phyloP scores from a whole-genome alignment of 2,797 vertebrate genomes.

The Erpetoichthys calabaricus region DNA sequence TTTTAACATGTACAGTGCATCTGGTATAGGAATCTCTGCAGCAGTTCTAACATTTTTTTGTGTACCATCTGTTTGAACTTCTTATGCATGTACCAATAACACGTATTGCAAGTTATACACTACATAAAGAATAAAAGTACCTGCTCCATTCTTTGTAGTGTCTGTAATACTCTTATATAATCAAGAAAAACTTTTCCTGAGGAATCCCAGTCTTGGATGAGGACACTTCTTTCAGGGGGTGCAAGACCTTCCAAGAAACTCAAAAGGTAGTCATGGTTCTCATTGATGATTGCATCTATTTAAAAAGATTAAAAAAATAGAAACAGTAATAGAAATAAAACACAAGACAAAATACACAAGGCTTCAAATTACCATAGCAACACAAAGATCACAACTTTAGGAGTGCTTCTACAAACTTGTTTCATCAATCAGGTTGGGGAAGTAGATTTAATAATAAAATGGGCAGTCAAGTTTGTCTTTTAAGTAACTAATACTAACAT shows the following conservation, averaged over 20 bases:
- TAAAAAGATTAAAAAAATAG: not conserved
- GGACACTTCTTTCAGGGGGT: conserved; percentile 52
- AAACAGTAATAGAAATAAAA: too few species aligned
- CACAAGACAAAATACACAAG: not conserved
- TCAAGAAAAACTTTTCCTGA: conserved; percentile 78
- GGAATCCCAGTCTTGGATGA: conserved; percentile 87
- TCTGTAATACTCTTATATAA: conserved; percentile 74
- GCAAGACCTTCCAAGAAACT: conserved; percentile 79
- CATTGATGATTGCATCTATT: conserved; percentile 85
- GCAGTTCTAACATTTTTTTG: too few species aligned
- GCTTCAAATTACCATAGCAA: not conserved
- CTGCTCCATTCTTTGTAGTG: conserved; percentile 68
- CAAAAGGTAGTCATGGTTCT: conserved; percentile 78
- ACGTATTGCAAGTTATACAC: too few species aligned
- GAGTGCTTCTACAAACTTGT: too few species aligned
- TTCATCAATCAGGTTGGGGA: too few species aligned
- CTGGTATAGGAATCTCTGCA: too few species aligned
- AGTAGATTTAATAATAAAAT: too few species aligned
- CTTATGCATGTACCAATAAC: too few species aligned
- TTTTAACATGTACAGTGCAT: too few species aligned
- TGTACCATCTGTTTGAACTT: too few species aligned
- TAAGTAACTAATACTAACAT: too few species aligned
- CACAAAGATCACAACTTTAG: not conserved
- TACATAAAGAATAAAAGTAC: conserved; percentile 26
- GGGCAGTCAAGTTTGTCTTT: too few species aligned